Evolutionary conservation across 2,888 invertebrate species (phyloP), one percentile per base, ranked within the genome.

Genomic region (Epicampocera succincta): DNA sequence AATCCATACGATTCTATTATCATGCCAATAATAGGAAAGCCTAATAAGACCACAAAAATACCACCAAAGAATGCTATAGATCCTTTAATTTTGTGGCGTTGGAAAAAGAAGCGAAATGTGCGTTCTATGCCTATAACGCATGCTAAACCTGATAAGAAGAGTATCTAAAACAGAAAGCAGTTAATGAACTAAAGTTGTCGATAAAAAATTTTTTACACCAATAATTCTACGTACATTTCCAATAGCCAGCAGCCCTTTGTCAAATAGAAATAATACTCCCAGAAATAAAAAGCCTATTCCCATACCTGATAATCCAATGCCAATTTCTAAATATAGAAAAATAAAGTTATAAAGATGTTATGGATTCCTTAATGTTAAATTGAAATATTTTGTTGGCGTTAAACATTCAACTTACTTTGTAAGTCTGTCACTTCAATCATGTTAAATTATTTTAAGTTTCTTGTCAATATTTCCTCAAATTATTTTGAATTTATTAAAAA

Each of bases 1-100:
- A 99, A 99, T 84, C 99, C 99, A 92, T 99, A 99, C 50, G 96
- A 94, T 93, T 99, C 99, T 85, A 99, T 93, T 54, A 97, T 92
- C 97, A 99, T 99, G 80, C 99, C 99, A 74, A 99, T 92, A 85
- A 99, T 93, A 0, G 99, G 99, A 96, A 97, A 99, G 11, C 99
- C 99, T 42, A 98, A 90, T 12, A 99, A 92, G 29, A 99, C 99
- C 65, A 99, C 93, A 5, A 95, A 90, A 85, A 99, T 97, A 1
- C 99, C 99, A 13, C 97, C 96, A 88, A 99, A 96, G 92, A 99
- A 99, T 0, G 96, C 95, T 1, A 94, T 91, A 0, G 97, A 95
- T 0, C 97, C 99, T 93, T 96, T 97, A 66, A 96, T 92, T 93
- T 99, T 99, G 90, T 99, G 98, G 84, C 95, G 92, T 92, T 99